Evolutionary conservation across 2,797 vertebrate species (phyloP).

Genomic region (Oreochromis grahami): DNA sequence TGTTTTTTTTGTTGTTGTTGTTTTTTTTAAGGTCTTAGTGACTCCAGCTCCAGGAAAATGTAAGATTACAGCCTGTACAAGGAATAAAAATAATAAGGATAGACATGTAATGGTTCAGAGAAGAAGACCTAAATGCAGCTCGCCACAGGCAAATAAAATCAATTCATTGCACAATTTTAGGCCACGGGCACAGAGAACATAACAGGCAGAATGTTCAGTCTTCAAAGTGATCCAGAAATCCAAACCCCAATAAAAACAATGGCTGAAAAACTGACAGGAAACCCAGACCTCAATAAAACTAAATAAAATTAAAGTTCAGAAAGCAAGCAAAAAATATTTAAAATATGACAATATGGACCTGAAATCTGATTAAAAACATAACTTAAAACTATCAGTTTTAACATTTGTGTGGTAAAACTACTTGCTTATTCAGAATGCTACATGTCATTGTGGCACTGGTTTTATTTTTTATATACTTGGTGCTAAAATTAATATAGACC

Average conservation of each 20-base stretch:
- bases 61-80: background rate
- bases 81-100: background rate
- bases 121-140: background rate
- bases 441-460: background rate
- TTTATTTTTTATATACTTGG: background rate
- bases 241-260: background rate
- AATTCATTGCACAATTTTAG: background rate
- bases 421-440: background rate
- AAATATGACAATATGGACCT: background rate
- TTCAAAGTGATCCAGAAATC: background rate
- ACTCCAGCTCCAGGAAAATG: background rate
- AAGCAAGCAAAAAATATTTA: background rate
- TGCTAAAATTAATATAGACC: background rate
- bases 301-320: background rate
- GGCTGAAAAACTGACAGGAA: background rate
- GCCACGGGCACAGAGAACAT: fast-evolving
- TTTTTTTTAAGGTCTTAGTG: background rate
- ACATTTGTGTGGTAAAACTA: background rate
- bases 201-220: background rate
- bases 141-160: background rate
- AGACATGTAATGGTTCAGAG: background rate
- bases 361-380: background rate
- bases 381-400: background rate
- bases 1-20: background rate
- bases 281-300: background rate